Conservation (phyloP, 2,797 vertebrate genomes). For the Myripristis murdjan region DNA sequence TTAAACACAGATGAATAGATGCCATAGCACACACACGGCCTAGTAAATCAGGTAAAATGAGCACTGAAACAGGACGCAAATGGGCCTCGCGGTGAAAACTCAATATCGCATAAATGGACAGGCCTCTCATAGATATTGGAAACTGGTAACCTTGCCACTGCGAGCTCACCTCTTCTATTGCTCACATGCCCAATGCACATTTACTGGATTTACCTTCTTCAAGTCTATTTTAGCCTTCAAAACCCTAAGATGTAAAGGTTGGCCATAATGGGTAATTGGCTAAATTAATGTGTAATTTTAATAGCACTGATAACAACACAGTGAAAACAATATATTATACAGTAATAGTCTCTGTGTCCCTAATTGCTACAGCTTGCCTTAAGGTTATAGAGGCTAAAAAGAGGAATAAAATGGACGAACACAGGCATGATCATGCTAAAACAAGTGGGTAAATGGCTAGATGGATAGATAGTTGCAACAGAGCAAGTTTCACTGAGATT, state of each 20-base stretch:
- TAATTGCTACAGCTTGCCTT: constrained; percentile 3
- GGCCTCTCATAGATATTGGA: constrained; percentile 83
- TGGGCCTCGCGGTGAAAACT: constrained; percentile 75
- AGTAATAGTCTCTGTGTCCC: constrained; percentile 12
- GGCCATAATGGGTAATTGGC: constrained; percentile 55
- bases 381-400: neutral
- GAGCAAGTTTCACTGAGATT: constrained; percentile 15
- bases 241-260: constrained; percentile 53
- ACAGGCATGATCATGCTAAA: neutral
- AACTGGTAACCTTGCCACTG: constrained; percentile 76
- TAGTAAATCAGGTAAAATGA: constrained; percentile 83
- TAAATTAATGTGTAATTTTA: constrained; percentile 68
- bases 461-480: neutral
- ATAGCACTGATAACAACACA: constrained; percentile 50
- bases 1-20: constrained; percentile 86
- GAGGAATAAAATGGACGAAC: neutral
- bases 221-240: constrained; percentile 43
- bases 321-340: constrained; percentile 57
- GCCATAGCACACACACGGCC: constrained; percentile 70
- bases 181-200: constrained; percentile 49
- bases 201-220: constrained; percentile 54
- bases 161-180: constrained; percentile 65
- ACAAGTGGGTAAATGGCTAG: neutral
- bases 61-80: constrained; percentile 72
- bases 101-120: constrained; percentile 81